Evolutionary conservation across 2,797 vertebrate species (phyloP).

Genomic region (Sylvia borin): DNA sequence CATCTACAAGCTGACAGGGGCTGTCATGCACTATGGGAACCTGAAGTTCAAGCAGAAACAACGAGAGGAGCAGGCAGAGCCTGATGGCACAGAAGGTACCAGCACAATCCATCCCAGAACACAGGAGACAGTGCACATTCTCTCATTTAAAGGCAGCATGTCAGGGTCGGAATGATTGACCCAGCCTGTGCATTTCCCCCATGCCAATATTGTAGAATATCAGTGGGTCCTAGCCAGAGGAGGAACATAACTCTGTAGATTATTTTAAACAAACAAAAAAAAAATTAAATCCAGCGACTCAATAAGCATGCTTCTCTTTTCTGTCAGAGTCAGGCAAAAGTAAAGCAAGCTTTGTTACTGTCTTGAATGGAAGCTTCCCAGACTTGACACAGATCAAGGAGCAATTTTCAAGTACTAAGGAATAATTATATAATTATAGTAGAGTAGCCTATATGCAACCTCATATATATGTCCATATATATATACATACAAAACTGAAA

Average conservation of each 20-base stretch:
- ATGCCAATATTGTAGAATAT: too few relatives aligned
- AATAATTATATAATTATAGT: neutral
- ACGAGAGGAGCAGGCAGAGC: constrained; percentile 88
- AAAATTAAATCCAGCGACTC: neutral
- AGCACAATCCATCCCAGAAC: neutral
- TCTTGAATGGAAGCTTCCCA: neutral
- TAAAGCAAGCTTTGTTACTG: neutral
- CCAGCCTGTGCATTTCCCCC: neutral
- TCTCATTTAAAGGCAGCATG: neutral
- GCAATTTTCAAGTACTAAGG: neutral
- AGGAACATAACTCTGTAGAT: neutral
- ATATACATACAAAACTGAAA: neutral
- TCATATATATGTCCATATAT: too few relatives aligned
- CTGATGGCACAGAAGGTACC: constrained; percentile 67
- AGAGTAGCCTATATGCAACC: neutral
- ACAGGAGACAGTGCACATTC: accelerated
- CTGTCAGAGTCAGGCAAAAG: neutral
- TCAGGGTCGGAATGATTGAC: neutral
- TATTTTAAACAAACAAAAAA: neutral
- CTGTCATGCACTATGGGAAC: constrained; percentile 86
- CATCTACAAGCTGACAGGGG: constrained; percentile 88
- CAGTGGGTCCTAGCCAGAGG: neutral
- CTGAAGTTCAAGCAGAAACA: constrained; percentile 91
- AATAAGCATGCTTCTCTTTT: neutral
- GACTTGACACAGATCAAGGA: neutral